Evolutionary conservation across 2,797 vertebrate species (phyloP), one percentile per base, ranked within the genome.

Genomic region (Vipera latastei): DNA sequence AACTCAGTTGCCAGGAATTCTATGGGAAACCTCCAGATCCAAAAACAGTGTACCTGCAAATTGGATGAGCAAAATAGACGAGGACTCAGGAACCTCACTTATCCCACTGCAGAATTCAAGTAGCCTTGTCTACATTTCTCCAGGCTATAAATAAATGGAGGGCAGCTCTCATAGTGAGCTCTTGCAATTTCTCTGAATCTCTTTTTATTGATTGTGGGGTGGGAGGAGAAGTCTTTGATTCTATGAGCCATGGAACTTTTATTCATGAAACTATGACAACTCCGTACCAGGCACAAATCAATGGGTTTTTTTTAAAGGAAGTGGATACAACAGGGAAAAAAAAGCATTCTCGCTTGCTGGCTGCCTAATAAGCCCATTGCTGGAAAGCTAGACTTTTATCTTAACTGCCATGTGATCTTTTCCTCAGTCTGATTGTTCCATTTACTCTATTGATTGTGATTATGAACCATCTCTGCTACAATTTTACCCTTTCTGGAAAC

Each of bases 231-330:
- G 96, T 95, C 97, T 98, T 98, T 98, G 97, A 98, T 98, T 97
- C 96, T 95, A 95, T 95, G 97, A 96, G 95, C 97, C 38, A 12
- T 95, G 93, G 56, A 96, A 96, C 97, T 97, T 96, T 98, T 98
- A 96, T 95, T 98, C 96, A 96, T 91, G 92, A 96, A 98, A 97
- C 97, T 98, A 97, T 98, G 97, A 98, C 98, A 98, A 97, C 96
- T 97, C 93, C 73, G 97, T 98, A 97, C 98, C 97, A 98, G 97
- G 97, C 97, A 95, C 96, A 97, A 98, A 98, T 98, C 98, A 97
- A 98, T 98, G 98, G 97, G 96, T 3, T 16, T 96, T 98, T 98
- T 97, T 97, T 86, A 97, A 97, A 97, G 95, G 97, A 96, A 97
- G 96, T 93, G 22, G 89, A 55, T 51, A 25, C 65, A 78, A 93